Percentiles rank a stretch among this genome's conserved stretches.
These are phyloP conservation scores for Volucella bombylans DNA, from an alignment of 2,888 invertebrate genomes.

Conservation along the genomic window DNA sequence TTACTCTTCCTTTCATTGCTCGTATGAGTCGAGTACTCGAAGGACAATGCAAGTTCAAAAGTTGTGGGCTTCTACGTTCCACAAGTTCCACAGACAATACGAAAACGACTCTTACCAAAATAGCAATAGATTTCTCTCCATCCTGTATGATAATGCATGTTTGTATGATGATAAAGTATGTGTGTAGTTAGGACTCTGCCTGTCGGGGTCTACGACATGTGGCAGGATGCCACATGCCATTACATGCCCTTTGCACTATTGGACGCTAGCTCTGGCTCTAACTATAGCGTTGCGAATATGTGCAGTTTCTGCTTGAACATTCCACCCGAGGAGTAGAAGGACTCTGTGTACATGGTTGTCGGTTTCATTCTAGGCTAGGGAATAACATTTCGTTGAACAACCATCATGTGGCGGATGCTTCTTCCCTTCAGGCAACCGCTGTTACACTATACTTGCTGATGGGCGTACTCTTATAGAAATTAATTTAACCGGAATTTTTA, in stretches of 20 bases:
- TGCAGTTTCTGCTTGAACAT: conserved; percentile 56
- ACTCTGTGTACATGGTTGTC: not conserved
- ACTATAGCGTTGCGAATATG: not conserved
- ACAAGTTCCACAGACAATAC: conserved; percentile 61
- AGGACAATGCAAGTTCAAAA: conserved; percentile 57
- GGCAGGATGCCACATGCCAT: conserved; percentile 73
- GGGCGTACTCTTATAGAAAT: conserved; percentile 55
- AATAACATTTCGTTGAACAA: conserved; percentile 63
- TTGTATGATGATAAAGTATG: not conserved
- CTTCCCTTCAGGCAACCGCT: conserved; percentile 14
- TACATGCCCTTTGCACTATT: conserved; percentile 69
- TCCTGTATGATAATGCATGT: too few relatives aligned
- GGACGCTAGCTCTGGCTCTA: not conserved
- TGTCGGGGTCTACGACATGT: conserved; percentile 69
- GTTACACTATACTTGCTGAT: conserved; percentile 10
- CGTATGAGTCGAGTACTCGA: not conserved
- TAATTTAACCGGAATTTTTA: conserved; percentile 71
- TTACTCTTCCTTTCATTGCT: not conserved
- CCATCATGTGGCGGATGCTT: conserved; percentile 18
- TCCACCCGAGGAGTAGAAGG: conserved; percentile 24
- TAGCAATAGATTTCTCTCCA: conserved; percentile 41
- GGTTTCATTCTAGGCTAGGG: not conserved
- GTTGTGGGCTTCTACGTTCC: conserved; percentile 57
- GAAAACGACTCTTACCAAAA: conserved; percentile 43
- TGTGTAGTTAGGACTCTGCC: conserved; percentile 16